Conservation (phyloP, 1,140 invertebrate species). For the Eueides isabella region DNA sequence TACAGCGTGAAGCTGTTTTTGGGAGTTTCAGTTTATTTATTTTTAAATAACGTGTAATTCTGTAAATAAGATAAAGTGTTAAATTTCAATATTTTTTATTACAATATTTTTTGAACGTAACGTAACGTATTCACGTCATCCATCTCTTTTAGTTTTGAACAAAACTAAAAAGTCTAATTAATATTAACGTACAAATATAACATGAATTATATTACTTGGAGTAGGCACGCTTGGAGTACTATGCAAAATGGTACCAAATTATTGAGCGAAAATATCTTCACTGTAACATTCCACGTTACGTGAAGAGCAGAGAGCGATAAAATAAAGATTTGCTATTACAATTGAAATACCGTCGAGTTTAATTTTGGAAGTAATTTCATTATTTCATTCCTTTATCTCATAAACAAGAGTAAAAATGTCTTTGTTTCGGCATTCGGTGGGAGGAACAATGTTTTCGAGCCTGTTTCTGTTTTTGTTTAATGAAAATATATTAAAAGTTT, state of each 20-base stretch:
- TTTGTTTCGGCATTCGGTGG: slow-evolving; percentile 10
- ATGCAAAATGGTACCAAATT: neutral
- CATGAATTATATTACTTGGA: too few relatives aligned
- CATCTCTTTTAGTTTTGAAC: too few relatives aligned
- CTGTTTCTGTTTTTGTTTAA: slow-evolving; percentile 12
- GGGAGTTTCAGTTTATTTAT: too few relatives aligned
- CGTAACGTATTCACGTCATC: too few relatives aligned
- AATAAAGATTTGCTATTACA: slow-evolving; percentile 16
- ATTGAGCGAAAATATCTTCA: neutral
- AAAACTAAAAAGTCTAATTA: too few relatives aligned
- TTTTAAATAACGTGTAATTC: too few relatives aligned
- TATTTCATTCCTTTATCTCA: slow-evolving; percentile 35
- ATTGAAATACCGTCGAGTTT: slow-evolving; percentile 36
- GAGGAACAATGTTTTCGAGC: slow-evolving; percentile 15
- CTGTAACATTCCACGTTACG: neutral
- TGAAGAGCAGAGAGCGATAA: neutral
- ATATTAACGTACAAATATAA: too few relatives aligned
- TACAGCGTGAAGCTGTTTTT: too few relatives aligned
- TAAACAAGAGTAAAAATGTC: slow-evolving; percentile 23
- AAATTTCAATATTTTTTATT: too few relatives aligned
- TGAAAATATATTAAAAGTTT: neutral
- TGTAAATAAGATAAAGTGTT: too few relatives aligned
- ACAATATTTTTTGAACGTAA: too few relatives aligned
- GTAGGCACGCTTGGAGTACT: neutral
- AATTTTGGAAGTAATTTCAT: slow-evolving; percentile 40